A percentile compares a stretch with the other conserved stretches of the same genome.
These are phyloP conservation scores for Myiotriccus ornatus DNA, from an alignment of 2,797 vertebrate species.

Conservation along the genomic window DNA sequence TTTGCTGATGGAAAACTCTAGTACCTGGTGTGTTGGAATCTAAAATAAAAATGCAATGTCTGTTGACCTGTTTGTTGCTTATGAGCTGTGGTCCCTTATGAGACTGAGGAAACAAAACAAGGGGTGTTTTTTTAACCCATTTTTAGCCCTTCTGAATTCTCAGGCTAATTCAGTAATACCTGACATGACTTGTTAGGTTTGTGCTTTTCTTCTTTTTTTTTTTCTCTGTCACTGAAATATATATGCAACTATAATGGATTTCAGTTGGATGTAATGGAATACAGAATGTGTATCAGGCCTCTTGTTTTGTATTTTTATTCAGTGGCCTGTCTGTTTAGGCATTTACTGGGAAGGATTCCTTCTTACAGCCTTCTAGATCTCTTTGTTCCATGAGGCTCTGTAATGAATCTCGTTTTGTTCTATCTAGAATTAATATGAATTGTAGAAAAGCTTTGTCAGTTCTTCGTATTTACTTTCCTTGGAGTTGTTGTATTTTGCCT, in stretches of 20 bases:
- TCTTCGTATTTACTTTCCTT: conserved; percentile 2
- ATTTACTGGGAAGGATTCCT: background rate
- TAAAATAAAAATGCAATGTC: background rate
- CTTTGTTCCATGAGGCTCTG: background rate
- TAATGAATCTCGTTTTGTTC: conserved; percentile 20
- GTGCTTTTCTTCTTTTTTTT: background rate
- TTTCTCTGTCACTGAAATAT: background rate
- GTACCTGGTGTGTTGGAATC: background rate
- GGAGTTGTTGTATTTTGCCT: background rate
- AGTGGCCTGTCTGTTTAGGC: background rate
- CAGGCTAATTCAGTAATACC: background rate
- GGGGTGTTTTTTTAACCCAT: background rate
- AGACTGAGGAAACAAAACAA: background rate
- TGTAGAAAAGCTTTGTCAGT: conserved; percentile 1
- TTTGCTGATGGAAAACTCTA: background rate
- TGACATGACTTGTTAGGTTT: background rate
- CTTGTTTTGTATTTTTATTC: conserved; percentile 22
- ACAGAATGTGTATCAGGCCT: background rate
- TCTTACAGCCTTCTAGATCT: background rate
- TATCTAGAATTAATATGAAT: background rate
- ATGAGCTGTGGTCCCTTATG: background rate
- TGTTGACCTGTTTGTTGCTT: background rate
- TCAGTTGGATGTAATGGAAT: background rate
- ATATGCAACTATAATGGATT: background rate
- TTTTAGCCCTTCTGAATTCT: background rate